Evolutionary conservation across 2,888 invertebrate species (phyloP).

Genomic region (Cryptus viduatorius): DNA sequence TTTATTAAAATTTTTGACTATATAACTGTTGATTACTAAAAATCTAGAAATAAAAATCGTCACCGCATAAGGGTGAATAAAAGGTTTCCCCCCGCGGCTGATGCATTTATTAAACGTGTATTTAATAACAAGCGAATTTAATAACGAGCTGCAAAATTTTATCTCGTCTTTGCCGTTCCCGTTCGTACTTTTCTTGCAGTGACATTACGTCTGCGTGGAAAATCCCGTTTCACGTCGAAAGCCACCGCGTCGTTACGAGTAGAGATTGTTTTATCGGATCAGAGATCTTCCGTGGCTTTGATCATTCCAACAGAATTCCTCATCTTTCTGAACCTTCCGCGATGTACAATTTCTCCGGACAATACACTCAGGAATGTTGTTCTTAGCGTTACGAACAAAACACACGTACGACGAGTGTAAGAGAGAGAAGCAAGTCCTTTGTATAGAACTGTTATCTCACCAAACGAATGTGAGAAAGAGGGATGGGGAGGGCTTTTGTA

Average conservation of each 20-base stretch:
- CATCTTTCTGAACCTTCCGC: neutral
- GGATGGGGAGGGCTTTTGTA: neutral
- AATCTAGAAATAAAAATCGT: too few relatives aligned
- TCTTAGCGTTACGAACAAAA: neutral
- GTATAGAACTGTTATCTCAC: neutral
- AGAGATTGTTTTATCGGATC: neutral
- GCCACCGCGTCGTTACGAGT: neutral
- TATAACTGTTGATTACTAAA: too few relatives aligned
- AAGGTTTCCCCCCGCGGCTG: too few relatives aligned
- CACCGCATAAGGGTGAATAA: too few relatives aligned
- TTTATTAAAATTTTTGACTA: neutral
- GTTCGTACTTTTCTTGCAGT: neutral
- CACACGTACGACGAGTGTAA: neutral
- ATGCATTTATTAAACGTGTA: neutral
- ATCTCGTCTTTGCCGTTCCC: neutral
- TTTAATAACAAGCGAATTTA: neutral
- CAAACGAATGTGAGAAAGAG: neutral
- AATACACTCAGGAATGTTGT: neutral
- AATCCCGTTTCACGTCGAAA: neutral
- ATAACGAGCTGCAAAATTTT: neutral
- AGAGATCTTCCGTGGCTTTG: neutral
- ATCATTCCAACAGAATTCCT: neutral
- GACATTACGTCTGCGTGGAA: neutral
- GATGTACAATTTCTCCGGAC: neutral
- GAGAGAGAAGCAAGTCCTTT: neutral